Percentiles rank a stretch among this genome's conserved stretches.
Conservation (phyloP, 2,113 vertebrate genomes). For the Oncorhynchus gorbuscha region DNA sequence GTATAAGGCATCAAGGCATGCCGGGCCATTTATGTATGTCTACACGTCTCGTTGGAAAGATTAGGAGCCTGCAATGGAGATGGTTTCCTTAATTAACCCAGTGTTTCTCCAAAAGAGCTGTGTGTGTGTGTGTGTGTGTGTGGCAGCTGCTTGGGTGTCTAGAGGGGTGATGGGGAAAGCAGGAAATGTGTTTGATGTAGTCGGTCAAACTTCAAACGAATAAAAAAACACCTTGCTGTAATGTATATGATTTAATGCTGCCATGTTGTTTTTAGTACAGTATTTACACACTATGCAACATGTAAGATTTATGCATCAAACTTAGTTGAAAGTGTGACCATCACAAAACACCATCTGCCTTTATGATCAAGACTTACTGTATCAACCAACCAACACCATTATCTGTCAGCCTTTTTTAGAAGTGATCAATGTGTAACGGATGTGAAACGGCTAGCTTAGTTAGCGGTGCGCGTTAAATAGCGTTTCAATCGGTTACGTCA, state of each 20-base stretch:
- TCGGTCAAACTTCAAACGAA: background rate
- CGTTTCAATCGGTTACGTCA: no score
- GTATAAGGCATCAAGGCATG: conserved; percentile 26
- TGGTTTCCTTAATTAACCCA: conserved; percentile 35
- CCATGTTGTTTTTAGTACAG: background rate
- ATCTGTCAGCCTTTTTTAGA: background rate
- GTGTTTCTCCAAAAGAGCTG: conserved; percentile 10
- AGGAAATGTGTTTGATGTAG: background rate
- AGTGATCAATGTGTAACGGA: no score
- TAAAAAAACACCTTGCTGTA: background rate
- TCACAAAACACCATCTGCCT: background rate
- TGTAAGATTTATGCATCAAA: background rate
- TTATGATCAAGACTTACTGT: background rate
- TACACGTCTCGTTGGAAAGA: conserved; percentile 20
- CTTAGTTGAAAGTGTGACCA: background rate
- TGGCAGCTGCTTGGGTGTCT: conserved; percentile 8
- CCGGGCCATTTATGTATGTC: conserved; percentile 31
- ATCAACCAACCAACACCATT: background rate
- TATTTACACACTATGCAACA: background rate
- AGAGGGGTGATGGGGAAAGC: conserved; percentile 2
- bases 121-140: conserved; percentile 10
- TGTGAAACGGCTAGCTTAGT: no score
- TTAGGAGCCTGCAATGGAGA: conserved; percentile 14
- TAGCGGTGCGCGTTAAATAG: no score
- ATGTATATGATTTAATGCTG: background rate